A percentile compares a stretch with the other conserved stretches of the same genome.
Conservation (phyloP, 1,140 invertebrate species). For the Drosophila teissieri region DNA sequence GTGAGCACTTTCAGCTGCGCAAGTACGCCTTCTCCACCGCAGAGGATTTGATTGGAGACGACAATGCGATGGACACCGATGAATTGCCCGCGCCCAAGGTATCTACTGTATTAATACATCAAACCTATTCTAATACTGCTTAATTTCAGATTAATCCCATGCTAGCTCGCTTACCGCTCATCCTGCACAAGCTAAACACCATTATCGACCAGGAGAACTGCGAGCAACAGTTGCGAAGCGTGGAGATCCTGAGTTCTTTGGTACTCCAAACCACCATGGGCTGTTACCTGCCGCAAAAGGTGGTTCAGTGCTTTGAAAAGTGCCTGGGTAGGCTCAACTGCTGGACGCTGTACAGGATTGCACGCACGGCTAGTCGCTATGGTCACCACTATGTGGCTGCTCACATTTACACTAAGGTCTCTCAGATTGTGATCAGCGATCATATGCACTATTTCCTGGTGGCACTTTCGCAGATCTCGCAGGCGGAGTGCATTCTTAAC, state of each 20-base stretch:
- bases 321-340: conserved; percentile 87
- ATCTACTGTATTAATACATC: not conserved
- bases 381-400: conserved; percentile 92
- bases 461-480: conserved; percentile 90
- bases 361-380: conserved; percentile 92
- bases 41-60: conserved; percentile 17
- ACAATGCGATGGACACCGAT: conserved; percentile 67
- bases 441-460: conserved; percentile 95
- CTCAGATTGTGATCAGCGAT: conserved; percentile 93
- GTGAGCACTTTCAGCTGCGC: conserved; percentile 78
- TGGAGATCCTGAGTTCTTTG: conserved; percentile 78
- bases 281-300: conserved; percentile 85
- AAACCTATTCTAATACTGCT: not conserved
- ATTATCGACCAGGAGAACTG: conserved; percentile 53
- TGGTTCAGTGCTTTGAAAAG: conserved; percentile 87
- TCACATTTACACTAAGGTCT: conserved; percentile 88
- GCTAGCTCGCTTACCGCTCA: conserved; percentile 62
- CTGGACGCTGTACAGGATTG: conserved; percentile 95
- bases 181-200: conserved; percentile 78
- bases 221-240: conserved; percentile 59
- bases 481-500: conserved; percentile 87
- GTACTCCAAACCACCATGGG: conserved; percentile 92
- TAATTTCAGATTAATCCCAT: conserved; percentile 68
- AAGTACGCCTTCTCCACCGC: conserved; percentile 60
- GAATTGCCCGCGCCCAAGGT: conserved; percentile 46